phyloP scores from a whole-genome alignment of 2,888 invertebrate genomes.

The Clivina fossor region DNA sequence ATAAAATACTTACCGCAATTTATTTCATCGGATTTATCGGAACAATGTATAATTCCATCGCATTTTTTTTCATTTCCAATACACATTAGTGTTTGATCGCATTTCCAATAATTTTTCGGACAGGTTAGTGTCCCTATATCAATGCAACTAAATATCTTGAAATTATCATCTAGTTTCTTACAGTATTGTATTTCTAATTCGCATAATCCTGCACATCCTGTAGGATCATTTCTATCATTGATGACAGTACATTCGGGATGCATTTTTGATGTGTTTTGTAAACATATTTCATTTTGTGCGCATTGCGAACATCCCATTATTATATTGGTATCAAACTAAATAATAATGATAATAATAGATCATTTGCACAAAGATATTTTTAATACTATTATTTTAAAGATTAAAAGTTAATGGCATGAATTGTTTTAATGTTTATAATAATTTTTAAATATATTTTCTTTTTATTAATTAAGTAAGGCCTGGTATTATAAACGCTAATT shows the following conservation, averaged over 20 bases:
- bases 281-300: constrained; percentile 44
- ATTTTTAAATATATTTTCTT: too few relatives aligned
- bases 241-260: constrained; percentile 46
- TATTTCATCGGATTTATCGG: constrained; percentile 72
- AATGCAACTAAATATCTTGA: constrained; percentile 58
- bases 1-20: constrained; percentile 63
- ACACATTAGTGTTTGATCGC: constrained; percentile 62
- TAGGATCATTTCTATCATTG: constrained; percentile 49
- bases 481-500: too few relatives aligned
- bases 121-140: constrained; percentile 61
- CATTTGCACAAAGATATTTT: too few relatives aligned
- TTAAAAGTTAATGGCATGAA: too few relatives aligned
- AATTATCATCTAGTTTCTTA: constrained; percentile 59
- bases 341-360: too few relatives aligned
- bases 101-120: constrained; percentile 67
- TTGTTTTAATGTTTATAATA: too few relatives aligned
- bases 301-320: constrained; percentile 43
- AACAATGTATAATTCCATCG: constrained; percentile 73
- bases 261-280: constrained; percentile 45
- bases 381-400: too few relatives aligned
- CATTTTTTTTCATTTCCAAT: constrained; percentile 65
- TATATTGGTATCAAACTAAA: too few relatives aligned
- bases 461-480: too few relatives aligned
- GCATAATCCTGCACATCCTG: constrained; percentile 68
- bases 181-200: constrained; percentile 65